These are phyloP conservation scores for Acleris holmiana DNA, from an alignment of 2,888 invertebrate genomes.

Conservation along the genomic window DNA sequence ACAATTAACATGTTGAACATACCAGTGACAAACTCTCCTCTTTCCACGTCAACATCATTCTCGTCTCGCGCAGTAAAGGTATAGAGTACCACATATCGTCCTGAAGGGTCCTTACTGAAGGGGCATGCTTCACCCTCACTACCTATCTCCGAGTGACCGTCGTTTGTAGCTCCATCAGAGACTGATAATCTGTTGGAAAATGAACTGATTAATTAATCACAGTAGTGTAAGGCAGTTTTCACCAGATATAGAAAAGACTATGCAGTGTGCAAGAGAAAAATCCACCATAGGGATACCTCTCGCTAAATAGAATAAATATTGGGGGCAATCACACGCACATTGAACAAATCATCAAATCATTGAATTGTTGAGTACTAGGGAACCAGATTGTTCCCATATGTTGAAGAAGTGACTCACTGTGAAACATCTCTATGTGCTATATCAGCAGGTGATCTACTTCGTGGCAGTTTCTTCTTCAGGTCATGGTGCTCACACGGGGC, in stretches of 20 bases:
- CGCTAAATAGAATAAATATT: too few species aligned
- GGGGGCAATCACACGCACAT: too few species aligned
- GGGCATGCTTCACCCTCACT: slow-evolving; percentile 87
- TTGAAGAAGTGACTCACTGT: slow-evolving; percentile 67
- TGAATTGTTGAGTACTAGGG: too few species aligned
- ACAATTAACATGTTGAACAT: slow-evolving; percentile 32
- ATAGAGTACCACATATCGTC: slow-evolving; percentile 95
- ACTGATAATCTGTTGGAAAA: slow-evolving; percentile 62
- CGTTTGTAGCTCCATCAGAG: slow-evolving; percentile 75
- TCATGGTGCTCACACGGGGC: slow-evolving; percentile 95
- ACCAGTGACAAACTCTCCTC: slow-evolving; percentile 97
- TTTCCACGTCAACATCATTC: slow-evolving; percentile 96
- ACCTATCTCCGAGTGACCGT: slow-evolving; percentile 77
- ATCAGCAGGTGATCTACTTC: slow-evolving; percentile 86
- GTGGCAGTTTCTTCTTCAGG: slow-evolving; percentile 94
- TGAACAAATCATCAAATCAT: too few species aligned
- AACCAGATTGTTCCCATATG: not conserved
- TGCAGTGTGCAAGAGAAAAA: too few species aligned
- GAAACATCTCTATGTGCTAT: slow-evolving; percentile 84
- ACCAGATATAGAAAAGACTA: too few species aligned
- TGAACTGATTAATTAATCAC: slow-evolving; percentile 44
- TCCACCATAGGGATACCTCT: too few species aligned
- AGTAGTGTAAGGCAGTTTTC: not conserved
- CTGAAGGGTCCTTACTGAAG: slow-evolving; percentile 92
- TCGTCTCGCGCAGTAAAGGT: slow-evolving; percentile 97